phyloP scores from a whole-genome alignment of 2,888 invertebrate species.

The Eupithecia vulgata region DNA sequence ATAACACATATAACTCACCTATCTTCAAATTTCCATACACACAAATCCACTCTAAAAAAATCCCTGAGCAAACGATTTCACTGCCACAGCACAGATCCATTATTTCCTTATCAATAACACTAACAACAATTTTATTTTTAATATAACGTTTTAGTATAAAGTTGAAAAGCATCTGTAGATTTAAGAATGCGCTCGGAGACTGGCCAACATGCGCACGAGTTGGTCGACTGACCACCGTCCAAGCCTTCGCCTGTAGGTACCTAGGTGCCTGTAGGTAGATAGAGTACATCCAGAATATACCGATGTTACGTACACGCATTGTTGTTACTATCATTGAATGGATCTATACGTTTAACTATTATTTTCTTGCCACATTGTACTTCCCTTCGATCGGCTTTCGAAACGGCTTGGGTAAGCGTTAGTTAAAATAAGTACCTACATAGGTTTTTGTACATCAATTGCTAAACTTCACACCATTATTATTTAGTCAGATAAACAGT shows the following conservation, averaged over 20 bases:
- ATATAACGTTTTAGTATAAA: slow-evolving; percentile 13
- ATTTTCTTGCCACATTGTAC: slow-evolving; percentile 44
- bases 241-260: slow-evolving; percentile 34
- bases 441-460: background rate
- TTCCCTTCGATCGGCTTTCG: slow-evolving; percentile 42
- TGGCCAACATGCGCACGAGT: slow-evolving; percentile 63
- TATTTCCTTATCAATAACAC: background rate
- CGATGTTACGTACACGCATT: slow-evolving; percentile 74
- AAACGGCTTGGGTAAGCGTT: slow-evolving; percentile 27
- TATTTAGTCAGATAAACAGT: background rate
- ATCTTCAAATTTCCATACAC: background rate
- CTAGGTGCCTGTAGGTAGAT: slow-evolving; percentile 6
- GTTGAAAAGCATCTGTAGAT: slow-evolving; percentile 50
- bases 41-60: background rate
- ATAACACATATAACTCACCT: slow-evolving; percentile 8
- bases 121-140: background rate
- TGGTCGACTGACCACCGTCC: slow-evolving; percentile 70
- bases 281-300: slow-evolving; percentile 38
- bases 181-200: slow-evolving; percentile 56
- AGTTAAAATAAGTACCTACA: background rate
- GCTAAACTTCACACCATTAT: background rate
- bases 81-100: slow-evolving; percentile 1
- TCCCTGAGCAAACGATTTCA: slow-evolving; percentile 12
- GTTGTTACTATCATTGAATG: slow-evolving; percentile 71
- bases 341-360: slow-evolving; percentile 62